Evolutionary conservation across 2,113 vertebrate genomes (phyloP), one percentile per base, ranked within the genome.

Genomic region (Pterocles gutturalis): DNA sequence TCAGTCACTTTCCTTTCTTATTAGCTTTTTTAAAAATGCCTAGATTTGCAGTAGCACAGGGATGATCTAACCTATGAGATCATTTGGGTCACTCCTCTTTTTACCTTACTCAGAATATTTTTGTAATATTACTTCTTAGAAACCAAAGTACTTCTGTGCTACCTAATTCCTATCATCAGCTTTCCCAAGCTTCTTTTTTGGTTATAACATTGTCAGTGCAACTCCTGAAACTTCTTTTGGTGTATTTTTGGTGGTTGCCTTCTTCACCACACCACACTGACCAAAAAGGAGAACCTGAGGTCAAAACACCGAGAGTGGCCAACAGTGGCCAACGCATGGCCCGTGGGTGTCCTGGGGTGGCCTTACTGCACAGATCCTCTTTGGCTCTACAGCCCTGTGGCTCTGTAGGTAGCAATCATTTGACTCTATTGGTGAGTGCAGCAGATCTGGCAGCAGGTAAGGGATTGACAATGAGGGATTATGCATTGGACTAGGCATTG

Each of bases 271-370:
- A 8, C 24, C 41, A 38, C 14, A 6, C 24, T 51, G 60, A 48
- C 36, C 11, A 12, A 71, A 78, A 71, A 66, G 28, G 4, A 60
- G 83, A 58, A 4, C 6, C 73, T 0, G 1, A 75, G 19, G 22
- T 54, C 49, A 75, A 84, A 70, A 18, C 21, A 54, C 34, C 33
- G 2, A 28, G 41, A 79, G 17, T 15, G 5, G 61, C 29, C 13
- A 57, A 22, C 48, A 6, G 7, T 1, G 5, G 33, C 31, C 46
- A 58, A 6, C 0, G 0, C 5, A 8, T 4, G 46, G 24, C 15
- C 51, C 17, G 34, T 10, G 26, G 17, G 10, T 58, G 21, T 36
- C 33, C 58, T 61, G 45, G 13, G 13, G 22, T 67, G 62, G 17
- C 46, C 43, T 49, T 69, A 24, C 15, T 64, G 33, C 72, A 69